phyloP scores from a whole-genome alignment of 2,888 invertebrate genomes.

The Eudemis profundana region DNA sequence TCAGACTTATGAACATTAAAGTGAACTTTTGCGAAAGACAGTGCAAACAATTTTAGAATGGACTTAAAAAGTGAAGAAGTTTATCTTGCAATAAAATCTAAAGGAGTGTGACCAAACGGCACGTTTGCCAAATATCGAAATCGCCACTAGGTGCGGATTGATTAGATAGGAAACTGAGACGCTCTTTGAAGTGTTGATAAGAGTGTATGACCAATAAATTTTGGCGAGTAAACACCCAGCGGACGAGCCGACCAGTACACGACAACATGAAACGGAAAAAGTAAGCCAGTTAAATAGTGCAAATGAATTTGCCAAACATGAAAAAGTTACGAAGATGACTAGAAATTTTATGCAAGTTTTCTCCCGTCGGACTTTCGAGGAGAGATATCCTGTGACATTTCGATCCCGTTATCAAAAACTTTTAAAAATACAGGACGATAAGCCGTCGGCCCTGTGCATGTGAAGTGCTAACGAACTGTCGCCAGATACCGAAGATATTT shows the following conservation, averaged over 20 bases:
- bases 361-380: constrained; percentile 74
- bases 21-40: constrained; percentile 52
- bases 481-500: constrained; percentile 67
- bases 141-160: constrained; percentile 76
- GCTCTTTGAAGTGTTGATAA: constrained; percentile 80
- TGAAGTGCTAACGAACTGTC: constrained; percentile 78
- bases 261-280: constrained; percentile 82
- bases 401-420: constrained; percentile 73
- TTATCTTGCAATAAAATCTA: constrained; percentile 60
- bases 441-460: constrained; percentile 81
- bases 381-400: constrained; percentile 68
- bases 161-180: constrained; percentile 80
- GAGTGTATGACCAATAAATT: constrained; percentile 73
- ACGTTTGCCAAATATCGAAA: constrained; percentile 69
- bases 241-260: constrained; percentile 62
- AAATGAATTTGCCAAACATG: constrained; percentile 58
- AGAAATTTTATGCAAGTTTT: constrained; percentile 59
- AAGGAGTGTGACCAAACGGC: constrained; percentile 67
- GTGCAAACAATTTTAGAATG: constrained; percentile 65
- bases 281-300: constrained; percentile 59
- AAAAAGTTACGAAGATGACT: constrained; percentile 72
- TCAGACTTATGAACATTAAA: constrained; percentile 35
- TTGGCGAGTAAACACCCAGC: constrained; percentile 67
- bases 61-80: constrained; percentile 73
- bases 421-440: constrained; percentile 74